Evolutionary conservation across 1,140 invertebrate genomes (phyloP).

Genomic region (Bombyx mori): DNA sequence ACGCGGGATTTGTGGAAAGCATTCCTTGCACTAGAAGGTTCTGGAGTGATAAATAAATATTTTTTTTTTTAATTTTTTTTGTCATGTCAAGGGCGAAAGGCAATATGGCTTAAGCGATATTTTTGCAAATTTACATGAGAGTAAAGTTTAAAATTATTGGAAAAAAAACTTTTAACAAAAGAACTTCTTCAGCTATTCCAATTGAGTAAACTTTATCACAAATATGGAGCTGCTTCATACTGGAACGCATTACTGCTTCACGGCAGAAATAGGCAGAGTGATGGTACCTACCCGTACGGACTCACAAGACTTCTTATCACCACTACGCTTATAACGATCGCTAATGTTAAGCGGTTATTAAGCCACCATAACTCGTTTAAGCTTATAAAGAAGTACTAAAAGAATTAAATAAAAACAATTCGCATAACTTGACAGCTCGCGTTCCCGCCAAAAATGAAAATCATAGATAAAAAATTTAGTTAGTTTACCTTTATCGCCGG

Average conservation of each 20-base stretch:
- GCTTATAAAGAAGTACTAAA: too few species aligned
- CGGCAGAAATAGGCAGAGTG: too few species aligned
- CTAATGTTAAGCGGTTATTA: too few species aligned
- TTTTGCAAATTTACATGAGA: background rate
- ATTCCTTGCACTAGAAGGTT: background rate
- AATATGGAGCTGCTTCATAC: background rate
- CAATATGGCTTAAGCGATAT: background rate
- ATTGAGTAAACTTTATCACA: too few species aligned
- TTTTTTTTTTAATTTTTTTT: too few species aligned
- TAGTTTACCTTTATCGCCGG: conserved; percentile 28
- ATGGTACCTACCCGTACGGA: too few species aligned
- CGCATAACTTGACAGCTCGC: background rate
- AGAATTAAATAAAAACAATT: too few species aligned
- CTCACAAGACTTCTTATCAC: too few species aligned
- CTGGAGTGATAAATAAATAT: background rate
- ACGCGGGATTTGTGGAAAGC: conserved; percentile 19
- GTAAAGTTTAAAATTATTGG: background rate
- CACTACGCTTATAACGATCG: too few species aligned
- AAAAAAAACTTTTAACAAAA: background rate
- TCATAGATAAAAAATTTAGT: background rate
- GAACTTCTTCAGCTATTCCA: too few species aligned
- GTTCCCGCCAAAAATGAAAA: background rate
- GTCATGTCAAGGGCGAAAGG: background rate
- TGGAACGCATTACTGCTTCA: background rate
- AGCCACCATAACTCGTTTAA: too few species aligned